Evolutionary conservation across 1,140 invertebrate species (phyloP).

Genomic region (Asbolus verrucosus): DNA sequence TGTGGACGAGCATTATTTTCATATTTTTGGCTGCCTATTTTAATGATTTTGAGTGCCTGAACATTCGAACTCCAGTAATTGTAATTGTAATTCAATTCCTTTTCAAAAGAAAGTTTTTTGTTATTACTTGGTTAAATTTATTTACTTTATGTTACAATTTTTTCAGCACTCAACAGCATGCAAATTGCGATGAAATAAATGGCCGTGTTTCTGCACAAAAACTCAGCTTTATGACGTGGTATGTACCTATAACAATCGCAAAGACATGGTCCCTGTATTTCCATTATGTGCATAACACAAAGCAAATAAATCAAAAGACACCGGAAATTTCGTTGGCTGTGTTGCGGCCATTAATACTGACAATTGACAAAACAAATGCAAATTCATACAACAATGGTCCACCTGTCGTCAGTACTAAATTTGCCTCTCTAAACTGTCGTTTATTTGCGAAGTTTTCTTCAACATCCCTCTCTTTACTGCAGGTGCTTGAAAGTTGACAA

Average conservation of each 20-base stretch:
- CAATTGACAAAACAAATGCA: slow-evolving; percentile 40
- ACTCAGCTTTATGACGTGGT: too few relatives aligned
- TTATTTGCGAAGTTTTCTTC: slow-evolving; percentile 29
- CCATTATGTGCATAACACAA: slow-evolving; percentile 21
- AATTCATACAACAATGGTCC: slow-evolving; percentile 15
- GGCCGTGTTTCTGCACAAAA: too few relatives aligned
- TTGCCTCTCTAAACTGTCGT: slow-evolving; percentile 30
- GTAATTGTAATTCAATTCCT: too few relatives aligned
- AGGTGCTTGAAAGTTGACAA: slow-evolving; percentile 39
- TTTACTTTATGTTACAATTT: too few relatives aligned
- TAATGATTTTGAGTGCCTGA: too few relatives aligned
- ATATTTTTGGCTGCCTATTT: too few relatives aligned
- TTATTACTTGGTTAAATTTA: too few relatives aligned
- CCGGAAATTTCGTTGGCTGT: slow-evolving; percentile 17
- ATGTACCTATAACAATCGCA: neutral
- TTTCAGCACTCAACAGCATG: too few relatives aligned
- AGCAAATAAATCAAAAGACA: slow-evolving; percentile 25
- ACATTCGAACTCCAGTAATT: too few relatives aligned
- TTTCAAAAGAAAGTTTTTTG: too few relatives aligned
- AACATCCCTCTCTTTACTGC: slow-evolving; percentile 6
- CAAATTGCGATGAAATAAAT: too few relatives aligned
- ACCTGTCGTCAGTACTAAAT: slow-evolving; percentile 27
- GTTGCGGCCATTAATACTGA: slow-evolving; percentile 38
- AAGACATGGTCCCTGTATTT: neutral
- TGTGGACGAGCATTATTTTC: too few relatives aligned